Evolutionary conservation across 92 coral and sea anemone genomes (phyloP).

Genomic region (Porites lobata): DNA sequence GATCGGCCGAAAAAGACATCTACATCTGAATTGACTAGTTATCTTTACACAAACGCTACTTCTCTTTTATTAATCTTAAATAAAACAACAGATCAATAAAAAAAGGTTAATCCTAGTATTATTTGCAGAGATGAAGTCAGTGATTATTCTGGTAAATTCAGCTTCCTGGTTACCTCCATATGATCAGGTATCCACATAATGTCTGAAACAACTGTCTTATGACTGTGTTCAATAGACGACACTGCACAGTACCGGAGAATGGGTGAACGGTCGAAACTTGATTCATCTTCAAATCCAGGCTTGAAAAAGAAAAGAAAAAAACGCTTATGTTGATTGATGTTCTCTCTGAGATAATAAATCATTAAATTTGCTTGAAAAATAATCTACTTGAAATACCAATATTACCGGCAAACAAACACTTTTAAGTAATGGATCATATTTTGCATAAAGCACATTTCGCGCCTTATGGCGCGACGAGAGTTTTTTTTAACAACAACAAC

Average conservation of each 20-base stretch:
- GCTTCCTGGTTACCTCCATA: slow-evolving; percentile 79
- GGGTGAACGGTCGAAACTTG: slow-evolving; percentile 90
- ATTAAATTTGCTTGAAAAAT: too few species aligned
- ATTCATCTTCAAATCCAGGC: slow-evolving; percentile 99
- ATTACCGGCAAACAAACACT: too few species aligned
- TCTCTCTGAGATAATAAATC: not conserved
- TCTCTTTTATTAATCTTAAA: too few species aligned
- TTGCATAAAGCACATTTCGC: too few species aligned
- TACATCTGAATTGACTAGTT: too few species aligned
- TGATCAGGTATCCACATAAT: slow-evolving; percentile 98
- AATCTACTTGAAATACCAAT: too few species aligned
- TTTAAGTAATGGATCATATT: too few species aligned
- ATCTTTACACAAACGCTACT: too few species aligned
- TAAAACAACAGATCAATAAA: too few species aligned
- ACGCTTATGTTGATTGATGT: not conserved
- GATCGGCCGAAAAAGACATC: too few species aligned
- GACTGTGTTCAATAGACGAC: slow-evolving; percentile 97
- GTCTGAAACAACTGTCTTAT: slow-evolving; percentile 92
- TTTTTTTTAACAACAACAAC: too few species aligned
- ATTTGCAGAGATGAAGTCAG: not conserved
- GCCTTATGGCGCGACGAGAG: too few species aligned
- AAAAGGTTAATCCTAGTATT: not conserved
- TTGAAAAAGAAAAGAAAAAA: not conserved
- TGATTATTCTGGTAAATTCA: not conserved
- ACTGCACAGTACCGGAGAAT: slow-evolving; percentile 95